These are phyloP conservation scores for Leptobrachium leishanense DNA, from an alignment of 2,113 vertebrate genomes.

Conservation along the genomic window DNA sequence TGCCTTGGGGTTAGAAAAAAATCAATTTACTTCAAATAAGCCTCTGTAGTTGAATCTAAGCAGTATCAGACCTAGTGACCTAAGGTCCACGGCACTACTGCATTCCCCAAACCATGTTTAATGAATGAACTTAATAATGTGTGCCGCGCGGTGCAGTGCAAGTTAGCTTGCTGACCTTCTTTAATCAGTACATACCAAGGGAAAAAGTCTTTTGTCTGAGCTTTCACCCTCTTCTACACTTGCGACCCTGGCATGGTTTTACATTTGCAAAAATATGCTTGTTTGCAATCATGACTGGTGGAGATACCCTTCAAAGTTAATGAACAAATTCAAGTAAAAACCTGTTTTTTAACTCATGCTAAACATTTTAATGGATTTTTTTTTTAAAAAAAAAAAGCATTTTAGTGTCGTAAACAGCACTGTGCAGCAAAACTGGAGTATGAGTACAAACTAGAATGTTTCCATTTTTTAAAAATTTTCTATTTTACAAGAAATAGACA, in stretches of 20 bases:
- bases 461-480: no score
- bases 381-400: no score
- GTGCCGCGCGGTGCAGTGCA: conserved; percentile 37
- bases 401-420: no score
- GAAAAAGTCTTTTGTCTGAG: conserved; percentile 43
- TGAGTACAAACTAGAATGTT: no score
- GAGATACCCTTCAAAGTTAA: conserved; percentile 70
- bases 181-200: conserved; percentile 49
- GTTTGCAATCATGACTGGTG: conserved; percentile 53
- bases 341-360: no score
- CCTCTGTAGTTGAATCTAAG: conserved; percentile 44
- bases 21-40: conserved; percentile 46
- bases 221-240: conserved; percentile 21
- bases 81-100: conserved; percentile 36
- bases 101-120: conserved; percentile 51
- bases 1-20: conserved; percentile 44
- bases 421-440: no score
- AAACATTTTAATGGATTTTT: no score
- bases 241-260: conserved; percentile 27
- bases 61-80: conserved; percentile 44
- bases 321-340: not conserved
- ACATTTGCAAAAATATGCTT: conserved; percentile 52
- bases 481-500: no score
- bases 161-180: conserved; percentile 48
- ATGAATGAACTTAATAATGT: conserved; percentile 51